Conservation (phyloP, 2,797 vertebrate species). For the Falco rusticolus region DNA sequence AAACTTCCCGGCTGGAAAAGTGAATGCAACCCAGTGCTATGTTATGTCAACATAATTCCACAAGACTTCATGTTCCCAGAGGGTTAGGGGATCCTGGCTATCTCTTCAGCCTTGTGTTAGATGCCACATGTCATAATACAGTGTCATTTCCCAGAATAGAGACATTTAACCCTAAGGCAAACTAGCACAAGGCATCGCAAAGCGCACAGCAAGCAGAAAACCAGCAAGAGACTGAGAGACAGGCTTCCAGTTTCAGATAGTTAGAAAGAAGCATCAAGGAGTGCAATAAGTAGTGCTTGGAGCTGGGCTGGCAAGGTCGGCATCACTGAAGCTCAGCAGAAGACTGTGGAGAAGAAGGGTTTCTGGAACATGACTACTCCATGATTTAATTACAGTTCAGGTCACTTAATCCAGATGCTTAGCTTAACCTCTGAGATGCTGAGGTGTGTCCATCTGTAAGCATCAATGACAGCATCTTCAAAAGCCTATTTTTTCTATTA, state of each 20-base stretch:
- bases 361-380: not conserved
- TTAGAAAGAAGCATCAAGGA: not conserved
- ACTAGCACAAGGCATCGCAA: not conserved
- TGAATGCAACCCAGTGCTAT: not conserved
- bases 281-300: not conserved
- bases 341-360: not conserved
- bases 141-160: not conserved
- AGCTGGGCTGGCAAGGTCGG: not conserved
- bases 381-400: not conserved
- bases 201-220: fast-evolving
- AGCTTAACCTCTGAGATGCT: not conserved
- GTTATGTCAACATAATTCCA: not conserved
- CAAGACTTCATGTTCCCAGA: not conserved
- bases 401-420: not conserved
- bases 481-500: not conserved
- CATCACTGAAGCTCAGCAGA: not conserved
- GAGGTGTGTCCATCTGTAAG: not conserved
- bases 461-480: not conserved
- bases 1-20: not conserved
- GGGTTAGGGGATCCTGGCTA: not conserved
- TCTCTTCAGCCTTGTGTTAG: not conserved
- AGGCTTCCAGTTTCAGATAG: not conserved
- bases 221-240: not conserved
- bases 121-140: not conserved
- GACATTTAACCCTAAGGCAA: not conserved